Percentiles rank a stretch among this genome's conserved stretches.
Conservation (phyloP, 2,113 vertebrate genomes). For the Ranitomeya variabilis region DNA sequence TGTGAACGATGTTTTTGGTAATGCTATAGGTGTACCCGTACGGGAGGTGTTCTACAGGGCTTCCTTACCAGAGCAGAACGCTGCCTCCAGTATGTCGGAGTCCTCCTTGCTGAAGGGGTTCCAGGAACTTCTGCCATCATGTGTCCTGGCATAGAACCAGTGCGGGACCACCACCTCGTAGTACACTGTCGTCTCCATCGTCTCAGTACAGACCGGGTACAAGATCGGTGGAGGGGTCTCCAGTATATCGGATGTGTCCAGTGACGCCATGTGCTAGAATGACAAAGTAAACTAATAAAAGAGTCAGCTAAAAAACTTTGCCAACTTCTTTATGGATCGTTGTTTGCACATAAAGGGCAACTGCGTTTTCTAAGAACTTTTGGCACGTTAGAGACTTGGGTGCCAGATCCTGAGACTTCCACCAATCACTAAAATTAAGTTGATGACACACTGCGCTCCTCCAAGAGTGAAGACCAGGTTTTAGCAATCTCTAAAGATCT, state of each 20-base stretch:
- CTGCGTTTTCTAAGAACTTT: too few species aligned
- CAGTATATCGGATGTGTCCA: slow-evolving; percentile 47
- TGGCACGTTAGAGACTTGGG: too few species aligned
- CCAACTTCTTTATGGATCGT: too few species aligned
- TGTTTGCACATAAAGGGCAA: too few species aligned
- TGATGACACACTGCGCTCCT: too few species aligned
- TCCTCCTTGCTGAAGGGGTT: slow-evolving; percentile 87
- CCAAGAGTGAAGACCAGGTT: too few species aligned
- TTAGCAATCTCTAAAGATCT: too few species aligned
- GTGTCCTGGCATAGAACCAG: slow-evolving; percentile 86
- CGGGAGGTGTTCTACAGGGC: not conserved
- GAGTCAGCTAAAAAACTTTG: not conserved
- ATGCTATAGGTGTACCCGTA: not conserved
- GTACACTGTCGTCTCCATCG: slow-evolving; percentile 59
- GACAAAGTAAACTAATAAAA: not conserved
- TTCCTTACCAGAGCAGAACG: slow-evolving; percentile 68
- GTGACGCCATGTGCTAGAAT: slow-evolving; percentile 64
- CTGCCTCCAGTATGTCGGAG: slow-evolving; percentile 82
- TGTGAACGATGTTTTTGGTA: too few species aligned
- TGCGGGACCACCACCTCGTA: slow-evolving; percentile 85
- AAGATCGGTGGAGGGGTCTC: slow-evolving; percentile 62
- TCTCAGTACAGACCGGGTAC: slow-evolving; percentile 63
- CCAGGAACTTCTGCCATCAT: slow-evolving; percentile 78
- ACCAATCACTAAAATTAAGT: too few species aligned
- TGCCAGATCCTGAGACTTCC: too few species aligned